Evolutionary conservation across 2,113 vertebrate genomes (phyloP).

Genomic region (Boulengeromyrus knoepffleri): DNA sequence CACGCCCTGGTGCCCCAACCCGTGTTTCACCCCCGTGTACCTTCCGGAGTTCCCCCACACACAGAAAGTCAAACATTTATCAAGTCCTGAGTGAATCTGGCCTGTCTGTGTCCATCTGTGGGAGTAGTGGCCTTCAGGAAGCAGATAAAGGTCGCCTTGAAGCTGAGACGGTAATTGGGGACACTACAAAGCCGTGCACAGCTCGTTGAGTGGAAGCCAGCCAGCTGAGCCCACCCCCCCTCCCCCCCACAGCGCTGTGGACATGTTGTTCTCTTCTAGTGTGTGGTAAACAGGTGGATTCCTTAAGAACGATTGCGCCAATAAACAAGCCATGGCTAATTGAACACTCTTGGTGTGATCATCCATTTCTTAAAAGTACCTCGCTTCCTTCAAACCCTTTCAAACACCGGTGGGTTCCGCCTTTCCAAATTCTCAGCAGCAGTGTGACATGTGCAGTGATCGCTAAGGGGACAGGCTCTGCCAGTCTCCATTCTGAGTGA

Average conservation of each 20-base stretch:
- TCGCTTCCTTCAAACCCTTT: background rate
- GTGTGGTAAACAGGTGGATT: background rate
- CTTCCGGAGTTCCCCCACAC: background rate
- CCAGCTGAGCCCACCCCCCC: background rate
- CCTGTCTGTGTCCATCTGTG: background rate
- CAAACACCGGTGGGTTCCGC: background rate
- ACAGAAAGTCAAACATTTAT: background rate
- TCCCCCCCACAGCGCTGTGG: background rate
- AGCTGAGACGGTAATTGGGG: background rate
- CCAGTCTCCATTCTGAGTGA: background rate
- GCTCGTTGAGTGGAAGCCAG: background rate
- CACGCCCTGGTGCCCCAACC: background rate
- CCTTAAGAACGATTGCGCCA: background rate
- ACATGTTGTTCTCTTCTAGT: background rate
- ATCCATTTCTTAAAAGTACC: background rate
- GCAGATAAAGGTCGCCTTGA: background rate
- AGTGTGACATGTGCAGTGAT: background rate
- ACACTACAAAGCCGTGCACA: background rate
- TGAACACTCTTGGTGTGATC: background rate
- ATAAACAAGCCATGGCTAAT: background rate
- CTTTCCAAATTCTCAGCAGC: background rate
- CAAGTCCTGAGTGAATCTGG: background rate
- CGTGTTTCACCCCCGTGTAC: background rate
- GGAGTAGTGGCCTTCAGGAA: background rate
- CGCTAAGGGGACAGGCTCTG: background rate